phyloP scores from a whole-genome alignment of 2,888 invertebrate genomes.

The Panzeria rudis region DNA sequence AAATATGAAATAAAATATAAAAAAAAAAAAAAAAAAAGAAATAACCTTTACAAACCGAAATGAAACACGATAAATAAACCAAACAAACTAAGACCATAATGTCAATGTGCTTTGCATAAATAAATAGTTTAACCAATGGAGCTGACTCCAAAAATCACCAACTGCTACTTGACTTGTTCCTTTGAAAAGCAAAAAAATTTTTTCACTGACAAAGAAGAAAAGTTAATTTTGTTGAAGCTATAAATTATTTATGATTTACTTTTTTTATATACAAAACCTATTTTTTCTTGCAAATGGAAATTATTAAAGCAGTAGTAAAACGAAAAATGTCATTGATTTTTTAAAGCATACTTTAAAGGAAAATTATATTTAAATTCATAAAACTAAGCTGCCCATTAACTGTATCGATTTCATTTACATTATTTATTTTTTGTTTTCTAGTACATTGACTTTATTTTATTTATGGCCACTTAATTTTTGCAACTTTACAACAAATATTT shows the following conservation, averaged over 20 bases:
- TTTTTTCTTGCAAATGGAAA: neutral
- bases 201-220: constrained; percentile 8
- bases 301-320: neutral
- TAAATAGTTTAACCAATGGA: constrained; percentile 76
- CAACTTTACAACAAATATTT: constrained; percentile 54
- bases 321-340: neutral
- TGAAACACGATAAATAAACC: constrained; percentile 19
- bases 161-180: constrained; percentile 23
- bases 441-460: constrained; percentile 62
- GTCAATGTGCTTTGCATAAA: constrained; percentile 80
- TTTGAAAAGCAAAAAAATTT: neutral
- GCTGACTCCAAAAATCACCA: constrained; percentile 7
- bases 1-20: constrained; percentile 50
- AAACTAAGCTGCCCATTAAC: constrained; percentile 7
- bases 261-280: neutral
- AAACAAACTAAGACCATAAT: constrained; percentile 58
- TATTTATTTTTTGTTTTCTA: constrained; percentile 63
- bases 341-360: neutral
- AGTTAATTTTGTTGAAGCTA: constrained; percentile 65
- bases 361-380: neutral
- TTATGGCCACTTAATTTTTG: constrained; percentile 61
- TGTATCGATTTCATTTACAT: constrained; percentile 36
- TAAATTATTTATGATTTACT: constrained; percentile 66
- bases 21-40: constrained; percentile 26
- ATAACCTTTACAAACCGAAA: constrained; percentile 12